A percentile compares a stretch with the other conserved stretches of the same genome.
These are phyloP conservation scores for Listrodromus nycthemerus DNA, from an alignment of 2,888 invertebrate species.

Conservation along the genomic window DNA sequence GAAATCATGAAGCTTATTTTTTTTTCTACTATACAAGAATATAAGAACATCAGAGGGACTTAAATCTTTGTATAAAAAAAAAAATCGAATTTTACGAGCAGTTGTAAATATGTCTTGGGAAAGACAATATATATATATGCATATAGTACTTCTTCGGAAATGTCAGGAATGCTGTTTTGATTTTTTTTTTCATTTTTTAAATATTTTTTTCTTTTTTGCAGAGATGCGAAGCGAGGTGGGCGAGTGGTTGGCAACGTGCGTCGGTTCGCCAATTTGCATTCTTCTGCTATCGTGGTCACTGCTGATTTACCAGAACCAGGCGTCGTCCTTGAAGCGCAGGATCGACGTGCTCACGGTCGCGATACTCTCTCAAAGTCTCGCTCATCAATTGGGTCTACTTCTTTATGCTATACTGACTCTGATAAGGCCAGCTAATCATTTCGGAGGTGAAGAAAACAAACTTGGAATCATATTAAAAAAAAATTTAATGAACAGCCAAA, in stretches of 20 bases:
- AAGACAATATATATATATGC: too few species aligned
- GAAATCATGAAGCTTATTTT: background rate
- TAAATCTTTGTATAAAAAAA: background rate
- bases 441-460: conserved; percentile 78
- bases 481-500: too few species aligned
- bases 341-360: conserved; percentile 85
- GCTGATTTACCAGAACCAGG: conserved; percentile 85
- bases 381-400: conserved; percentile 83
- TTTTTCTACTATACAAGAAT: background rate
- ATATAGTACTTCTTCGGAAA: conserved; percentile 14
- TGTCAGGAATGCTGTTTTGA: conserved; percentile 49
- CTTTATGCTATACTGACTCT: conserved; percentile 82
- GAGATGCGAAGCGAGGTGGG: conserved; percentile 84
- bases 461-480: background rate
- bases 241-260: conserved; percentile 84
- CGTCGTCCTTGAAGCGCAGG: conserved; percentile 82
- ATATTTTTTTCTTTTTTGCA: conserved; percentile 57
- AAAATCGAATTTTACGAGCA: too few species aligned
- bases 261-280: conserved; percentile 84
- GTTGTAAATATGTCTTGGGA: too few species aligned
- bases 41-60: background rate
- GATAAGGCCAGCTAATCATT: conserved; percentile 82
- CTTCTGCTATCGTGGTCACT: conserved; percentile 84
- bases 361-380: conserved; percentile 82
- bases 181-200: conserved; percentile 42